Percentiles rank a stretch among this genome's conserved stretches.
phyloP scores from a whole-genome alignment of 2,888 invertebrate genomes.

The Lithophane ornitopus region DNA sequence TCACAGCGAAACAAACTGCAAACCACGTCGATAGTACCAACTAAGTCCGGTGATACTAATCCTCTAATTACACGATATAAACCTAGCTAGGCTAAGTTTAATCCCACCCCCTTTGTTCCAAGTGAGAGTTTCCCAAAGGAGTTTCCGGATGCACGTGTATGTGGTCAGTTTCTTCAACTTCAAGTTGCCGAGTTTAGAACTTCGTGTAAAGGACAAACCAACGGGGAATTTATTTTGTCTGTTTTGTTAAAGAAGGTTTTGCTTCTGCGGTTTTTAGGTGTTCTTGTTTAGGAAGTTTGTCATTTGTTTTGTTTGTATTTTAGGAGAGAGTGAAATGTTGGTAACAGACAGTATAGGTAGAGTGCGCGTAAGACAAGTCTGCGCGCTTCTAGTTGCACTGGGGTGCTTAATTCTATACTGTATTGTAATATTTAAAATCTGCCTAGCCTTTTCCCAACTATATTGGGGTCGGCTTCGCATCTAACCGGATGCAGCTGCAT shows the following conservation, averaged over 20 bases:
- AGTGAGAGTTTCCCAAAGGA: conserved; percentile 66
- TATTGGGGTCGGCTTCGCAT: no score
- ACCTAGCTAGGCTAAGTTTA: conserved; percentile 65
- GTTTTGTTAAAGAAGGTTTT: conserved; percentile 57
- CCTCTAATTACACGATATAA: conserved; percentile 72
- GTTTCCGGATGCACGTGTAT: conserved; percentile 67
- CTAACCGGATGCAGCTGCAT: no score
- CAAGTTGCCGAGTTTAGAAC: conserved; percentile 59
- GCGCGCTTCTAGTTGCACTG: no score
- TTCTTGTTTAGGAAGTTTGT: conserved; percentile 20
- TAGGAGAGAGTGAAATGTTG: not conserved
- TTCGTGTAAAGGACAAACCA: conserved; percentile 61
- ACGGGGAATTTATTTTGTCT: conserved; percentile 60
- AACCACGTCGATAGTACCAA: conserved; percentile 39
- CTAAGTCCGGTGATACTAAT: conserved; percentile 58
- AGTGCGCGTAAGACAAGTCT: no score
- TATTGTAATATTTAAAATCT: no score
- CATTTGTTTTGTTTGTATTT: conserved; percentile 35
- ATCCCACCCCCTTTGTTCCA: conserved; percentile 68
- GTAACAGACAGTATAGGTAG: no score
- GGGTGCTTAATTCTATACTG: no score
- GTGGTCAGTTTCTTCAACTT: conserved; percentile 69
- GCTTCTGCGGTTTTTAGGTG: conserved; percentile 33
- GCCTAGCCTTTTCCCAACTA: no score
- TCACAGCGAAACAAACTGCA: conserved; percentile 19